Evolutionary conservation across 2,888 invertebrate species (phyloP).

Genomic region (Drosophila yooni): DNA sequence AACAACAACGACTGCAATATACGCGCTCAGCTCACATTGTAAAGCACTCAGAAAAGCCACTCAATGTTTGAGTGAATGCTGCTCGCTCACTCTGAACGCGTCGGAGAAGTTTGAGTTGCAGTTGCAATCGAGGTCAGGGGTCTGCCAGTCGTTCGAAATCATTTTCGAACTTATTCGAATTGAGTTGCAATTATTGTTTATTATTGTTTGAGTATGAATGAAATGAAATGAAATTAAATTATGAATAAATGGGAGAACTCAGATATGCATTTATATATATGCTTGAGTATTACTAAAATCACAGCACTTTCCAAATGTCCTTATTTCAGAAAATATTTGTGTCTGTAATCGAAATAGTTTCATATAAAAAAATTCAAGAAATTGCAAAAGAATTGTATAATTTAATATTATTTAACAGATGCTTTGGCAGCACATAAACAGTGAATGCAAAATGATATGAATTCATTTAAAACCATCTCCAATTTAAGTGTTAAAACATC

Average conservation of each 20-base stretch:
- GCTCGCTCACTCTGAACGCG: conserved; percentile 23
- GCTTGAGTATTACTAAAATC: neutral
- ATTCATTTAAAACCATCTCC: neutral
- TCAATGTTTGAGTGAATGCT: conserved; percentile 34
- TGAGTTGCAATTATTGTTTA: conserved; percentile 5
- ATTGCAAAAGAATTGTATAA: neutral
- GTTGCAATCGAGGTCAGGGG: conserved; percentile 68
- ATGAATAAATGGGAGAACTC: neutral
- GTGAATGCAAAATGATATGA: neutral
- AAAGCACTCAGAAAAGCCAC: conserved; percentile 29
- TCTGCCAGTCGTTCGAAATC: conserved; percentile 57
- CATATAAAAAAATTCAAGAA: neutral
- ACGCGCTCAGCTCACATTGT: conserved; percentile 9
- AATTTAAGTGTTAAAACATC: neutral
- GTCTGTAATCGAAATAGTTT: neutral
- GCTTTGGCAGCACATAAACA: neutral
- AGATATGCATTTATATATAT: neutral
- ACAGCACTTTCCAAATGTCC: neutral
- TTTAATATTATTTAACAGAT: neutral
- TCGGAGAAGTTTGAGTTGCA: conserved; percentile 69
- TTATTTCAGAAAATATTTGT: neutral
- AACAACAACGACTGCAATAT: conserved; percentile 11
- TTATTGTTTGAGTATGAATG: neutral
- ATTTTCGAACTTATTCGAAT: conserved; percentile 58
- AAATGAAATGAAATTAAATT: neutral